Conservation (phyloP, 2,113 vertebrate species). For the Falco punctatus region DNA sequence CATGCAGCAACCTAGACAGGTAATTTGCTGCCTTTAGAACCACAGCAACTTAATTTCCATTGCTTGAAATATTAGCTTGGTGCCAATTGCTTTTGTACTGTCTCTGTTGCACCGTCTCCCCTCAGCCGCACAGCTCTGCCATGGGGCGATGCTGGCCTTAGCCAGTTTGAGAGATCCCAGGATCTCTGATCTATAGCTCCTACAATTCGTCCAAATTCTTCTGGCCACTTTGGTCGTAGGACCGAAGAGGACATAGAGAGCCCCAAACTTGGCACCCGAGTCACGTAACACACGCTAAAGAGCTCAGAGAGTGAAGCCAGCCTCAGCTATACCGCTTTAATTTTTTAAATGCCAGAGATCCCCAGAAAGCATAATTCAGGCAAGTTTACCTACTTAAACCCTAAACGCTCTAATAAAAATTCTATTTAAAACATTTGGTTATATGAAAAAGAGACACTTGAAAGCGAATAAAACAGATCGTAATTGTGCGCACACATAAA, state of each 20-base stretch:
- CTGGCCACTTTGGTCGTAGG: not conserved
- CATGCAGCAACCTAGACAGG: not conserved
- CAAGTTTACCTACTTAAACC: constrained; percentile 38
- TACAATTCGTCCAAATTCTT: not conserved
- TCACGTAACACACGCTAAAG: not conserved
- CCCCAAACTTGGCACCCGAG: not conserved
- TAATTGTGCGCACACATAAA: not conserved
- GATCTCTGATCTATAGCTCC: not conserved
- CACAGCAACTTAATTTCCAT: constrained; percentile 51
- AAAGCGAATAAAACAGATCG: constrained; percentile 20
- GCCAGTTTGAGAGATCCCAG: not conserved
- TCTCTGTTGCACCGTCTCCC: not conserved
- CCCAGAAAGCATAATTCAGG: constrained; percentile 16
- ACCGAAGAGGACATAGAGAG: accelerated
- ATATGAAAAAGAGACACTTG: constrained; percentile 16
- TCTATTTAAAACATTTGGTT: not conserved
- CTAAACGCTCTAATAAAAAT: constrained; percentile 40
- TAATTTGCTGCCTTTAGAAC: constrained; percentile 54
- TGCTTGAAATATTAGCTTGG: constrained; percentile 26
- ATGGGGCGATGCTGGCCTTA: not conserved
- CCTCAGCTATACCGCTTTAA: constrained; percentile 14
- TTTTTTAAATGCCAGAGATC: constrained; percentile 26
- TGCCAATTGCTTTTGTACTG: not conserved
- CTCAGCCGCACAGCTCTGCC: accelerated
- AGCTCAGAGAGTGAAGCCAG: not conserved